Base-by-base conservation (phyloP, 2,888 invertebrate genomes). In the Mellilla xanthometata region DNA sequence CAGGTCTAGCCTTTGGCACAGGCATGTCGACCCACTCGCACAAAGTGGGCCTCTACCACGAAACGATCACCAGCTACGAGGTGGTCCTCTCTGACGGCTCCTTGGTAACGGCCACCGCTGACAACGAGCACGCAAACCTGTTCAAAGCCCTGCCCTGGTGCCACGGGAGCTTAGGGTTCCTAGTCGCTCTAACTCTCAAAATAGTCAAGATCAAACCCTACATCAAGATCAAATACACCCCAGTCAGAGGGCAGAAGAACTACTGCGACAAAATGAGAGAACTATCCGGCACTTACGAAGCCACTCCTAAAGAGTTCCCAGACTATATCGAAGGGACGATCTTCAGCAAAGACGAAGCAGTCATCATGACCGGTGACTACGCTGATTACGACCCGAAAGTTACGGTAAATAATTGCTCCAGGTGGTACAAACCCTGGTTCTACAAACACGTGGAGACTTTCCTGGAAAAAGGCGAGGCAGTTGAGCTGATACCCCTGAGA, bases 11-110 rank as follows among this genome's bases (percentile, higher is more conserved):
- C 0, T 86, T 94, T 68, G 94, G 93, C 8, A 92, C 92, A 0
- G 94, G 94, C n/a, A 94, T 94, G 94, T 94, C 94, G 0, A 94
- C 94, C 0, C 93, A 93, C 73, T 94, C 93, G 0, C 94, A 94
- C 74, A 93, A 93, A 68, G 92, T 91, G 0, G 94, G 94, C 10
- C 84, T 94, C 12, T 94, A 93, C 76, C 93, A 94, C 64, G 94
- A 94, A 71, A 91, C 91, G 0, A 89, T 94, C 33, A 80, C 80
- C 3, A 91, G 92, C 43, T 94, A 93, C 73, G 94, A 94, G 61
- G 91, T 94, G 0, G 90, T 94, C 2, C 73, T 93, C 1, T 91
- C 90, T 0, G 92, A 93, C 72, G 94, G 93, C 0, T 90, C 91
- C 33, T 62, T 93, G 22, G 91, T 93, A 7, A 90, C 76, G 8